Evolutionary conservation across 2,113 vertebrate species (phyloP), one percentile per base, ranked within the genome.

Genomic region (Pachypanchax playfairii): DNA sequence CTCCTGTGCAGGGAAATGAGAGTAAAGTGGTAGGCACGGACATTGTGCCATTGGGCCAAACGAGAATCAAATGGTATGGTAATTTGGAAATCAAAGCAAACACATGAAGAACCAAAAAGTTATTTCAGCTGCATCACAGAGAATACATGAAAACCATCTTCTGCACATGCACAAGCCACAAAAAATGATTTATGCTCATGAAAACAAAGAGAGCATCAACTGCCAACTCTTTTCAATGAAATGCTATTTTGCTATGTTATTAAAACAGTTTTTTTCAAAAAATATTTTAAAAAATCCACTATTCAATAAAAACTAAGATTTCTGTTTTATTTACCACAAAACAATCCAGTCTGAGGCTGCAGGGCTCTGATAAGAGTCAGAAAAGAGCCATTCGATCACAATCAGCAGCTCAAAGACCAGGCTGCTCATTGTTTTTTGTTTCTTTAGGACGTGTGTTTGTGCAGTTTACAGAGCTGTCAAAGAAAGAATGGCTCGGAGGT

Each of bases 21-120:
- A 76, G 51, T 73, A 81, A 81, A 70, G 63, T 50, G 49, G 64
- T 50, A 58, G 78, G 70, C 61, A 63, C 43, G 4, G 50, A 18
- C 2, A 8, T 21, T 1, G 47, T 18, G 0, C 8, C 3, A 56
- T 63, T 53, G 29, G 20, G 65, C 85, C 83, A 77, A 73, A 58
- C 54, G 36, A 57, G 69, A 74, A 67, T 81, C 60, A 59, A 74
- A 73, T 52, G n/a, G 51, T 39, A 75, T 42, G 58, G 61, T 85
- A 73, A 83, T 75, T 64, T 82, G 73, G 70, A 82, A 79, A 58
- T 85, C 73, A 82, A 82, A 82, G 65, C 78, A 78, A 78, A 79
- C 65, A 72, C 57, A 59, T 33, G 52, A 77, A 49, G 52, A 68
- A 80, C 66, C 64, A 51, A 75, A 21, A 74, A 58, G 73, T 79